A percentile compares a stretch with the other conserved stretches of the same genome.
Conservation (phyloP, 2,888 invertebrate genomes). For the Psylliodes chrysocephalus region DNA sequence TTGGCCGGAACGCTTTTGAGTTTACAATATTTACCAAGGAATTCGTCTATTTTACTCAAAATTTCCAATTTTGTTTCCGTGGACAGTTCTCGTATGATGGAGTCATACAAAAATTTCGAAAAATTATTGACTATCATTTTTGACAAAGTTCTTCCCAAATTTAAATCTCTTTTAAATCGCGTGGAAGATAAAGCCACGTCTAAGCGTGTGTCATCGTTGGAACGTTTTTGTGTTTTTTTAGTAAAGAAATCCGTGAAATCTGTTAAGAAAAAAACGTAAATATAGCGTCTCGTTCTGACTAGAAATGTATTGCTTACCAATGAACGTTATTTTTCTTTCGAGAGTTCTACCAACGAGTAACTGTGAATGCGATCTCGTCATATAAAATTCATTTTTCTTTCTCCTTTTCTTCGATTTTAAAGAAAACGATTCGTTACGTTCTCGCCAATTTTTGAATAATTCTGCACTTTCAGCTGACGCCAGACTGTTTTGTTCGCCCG, state of each 20-base stretch:
- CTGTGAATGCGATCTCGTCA: conserved; percentile 35
- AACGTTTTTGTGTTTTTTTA: not conserved
- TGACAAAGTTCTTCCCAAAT: conserved; percentile 12
- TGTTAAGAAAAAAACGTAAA: too few relatives aligned
- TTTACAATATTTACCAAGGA: conserved; percentile 11
- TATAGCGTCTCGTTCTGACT: too few relatives aligned
- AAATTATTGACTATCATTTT: conserved; percentile 35
- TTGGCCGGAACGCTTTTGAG: not conserved
- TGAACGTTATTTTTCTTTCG: not conserved
- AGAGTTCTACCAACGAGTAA: conserved; percentile 20
- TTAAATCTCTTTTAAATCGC: conserved; percentile 17
- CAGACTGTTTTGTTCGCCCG: not conserved
- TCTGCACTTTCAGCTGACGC: not conserved
- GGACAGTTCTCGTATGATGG: conserved; percentile 26
- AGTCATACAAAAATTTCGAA: conserved; percentile 37
- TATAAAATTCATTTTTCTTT: conserved; percentile 40
- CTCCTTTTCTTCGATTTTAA: conserved; percentile 16
- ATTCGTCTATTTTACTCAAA: conserved; percentile 15
- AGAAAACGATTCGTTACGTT: not conserved
- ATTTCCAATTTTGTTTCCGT: conserved; percentile 15
- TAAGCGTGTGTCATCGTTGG: not conserved
- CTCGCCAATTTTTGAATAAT: not conserved
- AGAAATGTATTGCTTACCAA: not conserved
- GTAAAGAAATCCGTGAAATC: not conserved
- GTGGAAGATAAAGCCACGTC: conserved; percentile 17